A percentile compares a stretch with the other conserved stretches of the same genome.
These are phyloP conservation scores for Galagoides demidoff DNA, from an alignment of 2,797 vertebrate genomes.

Conservation along the genomic window DNA sequence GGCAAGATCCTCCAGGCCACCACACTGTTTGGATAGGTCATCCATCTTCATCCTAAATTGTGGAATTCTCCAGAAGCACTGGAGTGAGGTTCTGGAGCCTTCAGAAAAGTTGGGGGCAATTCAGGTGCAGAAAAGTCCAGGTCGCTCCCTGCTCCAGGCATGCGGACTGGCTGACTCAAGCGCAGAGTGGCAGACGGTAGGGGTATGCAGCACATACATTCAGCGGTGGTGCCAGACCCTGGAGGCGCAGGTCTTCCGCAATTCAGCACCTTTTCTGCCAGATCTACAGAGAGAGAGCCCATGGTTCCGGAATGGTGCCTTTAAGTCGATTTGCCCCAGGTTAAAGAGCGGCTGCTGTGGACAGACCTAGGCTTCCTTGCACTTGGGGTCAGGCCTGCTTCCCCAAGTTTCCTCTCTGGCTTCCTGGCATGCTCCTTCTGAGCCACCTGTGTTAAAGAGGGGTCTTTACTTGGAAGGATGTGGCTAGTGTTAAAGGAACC, in stretches of 20 bases:
- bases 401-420: not conserved
- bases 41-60: not conserved
- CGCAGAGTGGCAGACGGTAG: not conserved
- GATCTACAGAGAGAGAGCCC: rapidly evolving
- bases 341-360: not conserved
- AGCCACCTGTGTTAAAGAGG: not conserved
- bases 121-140: not conserved
- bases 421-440: too few relatives aligned
- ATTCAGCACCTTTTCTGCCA: not conserved
- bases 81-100: not conserved
- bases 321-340: not conserved
- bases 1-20: not conserved
- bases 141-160: not conserved
- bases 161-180: rapidly evolving
- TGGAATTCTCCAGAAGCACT: not conserved
- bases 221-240: rapidly evolving
- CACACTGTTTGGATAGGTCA: not conserved
- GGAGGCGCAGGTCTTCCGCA: not conserved
- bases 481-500: not conserved
- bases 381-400: not conserved
- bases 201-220: not conserved
- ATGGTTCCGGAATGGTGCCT: not conserved
- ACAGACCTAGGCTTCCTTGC: not conserved
- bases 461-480: not conserved
- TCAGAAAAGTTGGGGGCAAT: not conserved